These are phyloP conservation scores for Pluvialis apricaria DNA, from an alignment of 2,113 vertebrate genomes.

Conservation along the genomic window DNA sequence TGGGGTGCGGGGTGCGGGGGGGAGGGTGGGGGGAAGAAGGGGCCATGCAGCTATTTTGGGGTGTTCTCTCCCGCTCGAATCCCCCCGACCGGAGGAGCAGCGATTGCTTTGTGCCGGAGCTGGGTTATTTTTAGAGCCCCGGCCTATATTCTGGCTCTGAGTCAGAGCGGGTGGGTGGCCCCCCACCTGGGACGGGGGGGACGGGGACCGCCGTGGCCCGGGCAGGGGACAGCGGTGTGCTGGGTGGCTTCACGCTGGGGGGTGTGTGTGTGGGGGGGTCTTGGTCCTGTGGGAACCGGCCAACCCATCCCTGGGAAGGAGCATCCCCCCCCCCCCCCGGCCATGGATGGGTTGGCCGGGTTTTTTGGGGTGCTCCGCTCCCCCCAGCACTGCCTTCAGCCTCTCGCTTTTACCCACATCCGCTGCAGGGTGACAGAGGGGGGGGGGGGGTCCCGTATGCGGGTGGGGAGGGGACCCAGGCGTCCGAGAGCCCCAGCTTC, in stretches of 20 bases:
- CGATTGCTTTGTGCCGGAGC: slow-evolving; percentile 6
- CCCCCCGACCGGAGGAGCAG: neutral
- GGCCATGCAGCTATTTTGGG: neutral
- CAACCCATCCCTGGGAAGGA: neutral
- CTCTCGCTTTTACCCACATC: neutral
- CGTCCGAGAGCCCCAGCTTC: rapidly evolving
- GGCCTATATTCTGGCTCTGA: slow-evolving; percentile 62
- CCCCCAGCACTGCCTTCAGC: neutral
- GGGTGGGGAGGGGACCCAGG: neutral
- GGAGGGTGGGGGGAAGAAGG: neutral
- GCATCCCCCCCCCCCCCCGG: no score
- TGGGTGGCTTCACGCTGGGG: rapidly evolving
- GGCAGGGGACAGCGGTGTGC: rapidly evolving
- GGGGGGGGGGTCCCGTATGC: rapidly evolving
- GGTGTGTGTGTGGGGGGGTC: neutral
- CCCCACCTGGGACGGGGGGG: neutral
- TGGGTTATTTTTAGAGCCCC: slow-evolving; percentile 48
- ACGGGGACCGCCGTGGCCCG: neutral
- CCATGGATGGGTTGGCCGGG: neutral
- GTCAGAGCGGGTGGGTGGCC: slow-evolving; percentile 56
- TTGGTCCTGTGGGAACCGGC: rapidly evolving
- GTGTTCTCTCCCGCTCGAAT: neutral
- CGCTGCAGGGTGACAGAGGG: neutral
- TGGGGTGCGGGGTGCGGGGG: no score
- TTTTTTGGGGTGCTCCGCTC: neutral